These are phyloP conservation scores for Campoplex capitator DNA, from an alignment of 2,888 invertebrate genomes.

Conservation along the genomic window DNA sequence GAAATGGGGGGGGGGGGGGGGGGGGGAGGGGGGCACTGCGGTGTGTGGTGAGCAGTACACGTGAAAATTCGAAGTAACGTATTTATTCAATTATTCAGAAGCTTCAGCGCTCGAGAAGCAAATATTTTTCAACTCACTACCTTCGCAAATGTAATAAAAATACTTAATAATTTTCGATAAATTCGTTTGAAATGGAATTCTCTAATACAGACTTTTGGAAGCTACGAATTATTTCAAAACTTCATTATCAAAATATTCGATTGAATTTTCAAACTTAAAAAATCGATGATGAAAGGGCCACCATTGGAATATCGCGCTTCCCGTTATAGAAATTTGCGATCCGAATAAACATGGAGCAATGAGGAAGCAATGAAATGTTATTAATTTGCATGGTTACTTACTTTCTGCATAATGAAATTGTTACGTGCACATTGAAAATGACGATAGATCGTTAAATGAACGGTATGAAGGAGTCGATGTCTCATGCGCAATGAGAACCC, in stretches of 20 bases:
- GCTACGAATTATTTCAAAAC: neutral
- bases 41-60: neutral
- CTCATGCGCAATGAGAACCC: neutral
- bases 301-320: neutral
- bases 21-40: neutral
- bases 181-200: no score
- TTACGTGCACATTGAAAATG: neutral
- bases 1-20: neutral
- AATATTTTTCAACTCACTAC: neutral
- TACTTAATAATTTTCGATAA: neutral
- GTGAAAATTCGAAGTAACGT: neutral
- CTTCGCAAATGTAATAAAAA: neutral
- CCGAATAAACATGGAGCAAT: neutral
- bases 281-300: neutral
- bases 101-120: neutral
- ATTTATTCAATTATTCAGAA: neutral
- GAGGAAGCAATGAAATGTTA: neutral
- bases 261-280: neutral
- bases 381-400: conserved; percentile 1
- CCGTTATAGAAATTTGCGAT: neutral
- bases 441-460: neutral
- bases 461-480: neutral
- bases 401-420: neutral
- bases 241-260: neutral
- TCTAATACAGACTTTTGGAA: neutral